Conservation (phyloP, 2,888 invertebrate species). For the Cancer borealis region DNA sequence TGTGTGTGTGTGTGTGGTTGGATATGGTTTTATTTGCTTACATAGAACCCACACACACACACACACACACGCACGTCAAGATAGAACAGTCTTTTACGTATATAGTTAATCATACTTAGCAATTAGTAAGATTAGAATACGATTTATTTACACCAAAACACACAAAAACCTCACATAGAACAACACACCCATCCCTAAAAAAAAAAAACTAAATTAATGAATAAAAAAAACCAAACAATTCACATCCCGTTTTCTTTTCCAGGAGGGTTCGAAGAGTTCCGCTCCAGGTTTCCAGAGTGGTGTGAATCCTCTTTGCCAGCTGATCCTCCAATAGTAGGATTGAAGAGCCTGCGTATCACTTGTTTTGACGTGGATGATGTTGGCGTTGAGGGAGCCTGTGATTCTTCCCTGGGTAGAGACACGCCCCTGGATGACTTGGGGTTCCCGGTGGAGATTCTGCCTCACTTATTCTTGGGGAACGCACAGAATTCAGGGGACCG, state of each 20-base stretch:
- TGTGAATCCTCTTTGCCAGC: conserved; percentile 87
- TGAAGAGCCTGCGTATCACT: conserved; percentile 85
- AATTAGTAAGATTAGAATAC: too few species aligned
- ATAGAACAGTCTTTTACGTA: too few species aligned
- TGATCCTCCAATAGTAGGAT: conserved; percentile 84
- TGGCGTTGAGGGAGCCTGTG: conserved; percentile 80
- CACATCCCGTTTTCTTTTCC: conserved; percentile 79
- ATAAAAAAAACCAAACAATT: background rate
- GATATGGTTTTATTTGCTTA: background rate
- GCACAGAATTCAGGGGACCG: conserved; percentile 95
- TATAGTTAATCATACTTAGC: too few species aligned
- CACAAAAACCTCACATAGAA: too few species aligned
- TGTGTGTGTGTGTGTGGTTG: background rate
- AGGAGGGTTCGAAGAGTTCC: conserved; percentile 94
- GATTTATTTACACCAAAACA: too few species aligned
- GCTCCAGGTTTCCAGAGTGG: conserved; percentile 93
- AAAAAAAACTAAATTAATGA: too few species aligned
- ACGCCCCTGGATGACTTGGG: conserved; percentile 82
- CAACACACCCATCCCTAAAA: too few species aligned
- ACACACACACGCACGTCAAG: conserved; percentile 6
- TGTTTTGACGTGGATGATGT: conserved; percentile 78
- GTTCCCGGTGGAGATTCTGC: conserved; percentile 96
- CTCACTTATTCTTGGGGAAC: conserved; percentile 95
- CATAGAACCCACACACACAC: conserved; percentile 10
- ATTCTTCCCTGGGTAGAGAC: conserved; percentile 76